Percentiles rank a stretch among this genome's conserved stretches.
Conservation (phyloP, 2,113 vertebrate genomes). For the Bos taurus region ARS-UCD2.0 NC_037328.1:67427501-67428000, state of each 20-base stretch:
- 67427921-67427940: not conserved
- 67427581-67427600: not conserved
- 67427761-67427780: not conserved
- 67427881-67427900: not conserved
- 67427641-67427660: not conserved
- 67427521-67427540: not conserved
- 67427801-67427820: not conserved
- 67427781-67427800: not conserved
- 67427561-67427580: not conserved
- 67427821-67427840: not conserved
- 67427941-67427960: not conserved
- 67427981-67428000: not conserved
- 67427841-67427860: not conserved
- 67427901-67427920: not conserved
- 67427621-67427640: not conserved
- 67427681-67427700: not conserved
- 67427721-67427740: too few relatives aligned
- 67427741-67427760: not conserved
- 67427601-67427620: not conserved
- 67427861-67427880: not conserved
- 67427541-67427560: conserved; percentile 33
- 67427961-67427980: rapidly evolving
- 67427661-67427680: not conserved
- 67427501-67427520: not conserved
- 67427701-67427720: not conserved